A percentile compares a stretch with the other conserved stretches of the same genome.
phyloP scores from a whole-genome alignment of 2,797 vertebrate species.

The Eulemur coronatus region DNA sequence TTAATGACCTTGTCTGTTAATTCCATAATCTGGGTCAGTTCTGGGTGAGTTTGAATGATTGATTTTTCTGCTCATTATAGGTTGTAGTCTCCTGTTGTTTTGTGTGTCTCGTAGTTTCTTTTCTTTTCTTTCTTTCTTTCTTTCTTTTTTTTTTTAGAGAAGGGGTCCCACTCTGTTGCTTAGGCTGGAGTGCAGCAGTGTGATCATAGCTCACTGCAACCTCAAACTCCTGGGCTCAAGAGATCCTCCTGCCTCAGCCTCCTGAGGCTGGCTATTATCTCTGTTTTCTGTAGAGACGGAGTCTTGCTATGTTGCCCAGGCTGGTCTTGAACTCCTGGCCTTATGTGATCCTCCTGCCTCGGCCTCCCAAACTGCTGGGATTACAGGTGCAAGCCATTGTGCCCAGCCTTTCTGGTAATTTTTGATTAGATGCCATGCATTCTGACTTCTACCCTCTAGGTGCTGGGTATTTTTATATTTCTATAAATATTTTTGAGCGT shows the following conservation, averaged over 20 bases:
- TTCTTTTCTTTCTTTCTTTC: not conserved
- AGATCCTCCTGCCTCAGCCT: not conserved
- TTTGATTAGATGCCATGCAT: not conserved
- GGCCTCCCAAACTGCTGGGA: not conserved
- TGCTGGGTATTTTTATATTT: not conserved
- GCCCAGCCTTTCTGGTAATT: not conserved
- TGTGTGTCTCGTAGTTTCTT: not conserved
- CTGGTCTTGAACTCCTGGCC: not conserved
- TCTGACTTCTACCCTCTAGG: not conserved
- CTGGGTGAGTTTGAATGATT: not conserved
- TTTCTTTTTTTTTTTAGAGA: not conserved
- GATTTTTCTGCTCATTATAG: not conserved
- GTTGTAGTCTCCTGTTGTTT: not conserved
- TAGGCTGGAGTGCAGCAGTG: not conserved
- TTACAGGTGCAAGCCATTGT: not conserved
- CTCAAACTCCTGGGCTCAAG: not conserved
- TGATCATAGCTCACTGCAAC: not conserved
- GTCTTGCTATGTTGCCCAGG: not conserved
- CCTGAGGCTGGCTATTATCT: not conserved
- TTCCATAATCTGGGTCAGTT: not conserved
- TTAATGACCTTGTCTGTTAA: not conserved
- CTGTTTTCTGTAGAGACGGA: not conserved
- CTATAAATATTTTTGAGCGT: not conserved
- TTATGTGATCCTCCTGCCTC: not conserved
- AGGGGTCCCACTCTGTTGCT: not conserved